Conservation (phyloP, 2,797 vertebrate species). For the Alauda arvensis region DNA sequence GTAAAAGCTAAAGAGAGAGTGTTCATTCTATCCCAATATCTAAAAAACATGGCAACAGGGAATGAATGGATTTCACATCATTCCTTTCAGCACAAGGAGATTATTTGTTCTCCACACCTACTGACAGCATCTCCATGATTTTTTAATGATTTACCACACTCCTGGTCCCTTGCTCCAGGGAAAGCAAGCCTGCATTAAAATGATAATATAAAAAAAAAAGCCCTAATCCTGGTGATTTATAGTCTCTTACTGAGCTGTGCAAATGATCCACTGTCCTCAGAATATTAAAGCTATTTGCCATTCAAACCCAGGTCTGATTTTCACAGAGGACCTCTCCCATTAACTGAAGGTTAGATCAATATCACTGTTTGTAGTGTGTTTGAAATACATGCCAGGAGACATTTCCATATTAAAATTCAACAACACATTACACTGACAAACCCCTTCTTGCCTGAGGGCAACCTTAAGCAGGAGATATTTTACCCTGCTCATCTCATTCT, state of each 20-base stretch:
- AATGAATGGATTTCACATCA: background rate
- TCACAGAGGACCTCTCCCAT: background rate
- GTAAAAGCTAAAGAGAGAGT: background rate
- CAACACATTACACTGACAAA: background rate
- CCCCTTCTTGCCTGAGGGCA: background rate
- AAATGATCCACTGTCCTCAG: background rate
- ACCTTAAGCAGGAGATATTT: background rate
- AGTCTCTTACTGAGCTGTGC: background rate
- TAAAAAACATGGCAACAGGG: background rate
- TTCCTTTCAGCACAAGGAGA: background rate
- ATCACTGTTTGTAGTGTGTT: background rate
- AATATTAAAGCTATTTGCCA: conserved; percentile 23
- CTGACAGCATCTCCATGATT: background rate
- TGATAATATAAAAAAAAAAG: background rate
- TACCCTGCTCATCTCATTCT: background rate
- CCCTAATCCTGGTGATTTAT: conserved; percentile 17
- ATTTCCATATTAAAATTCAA: conserved; percentile 36
- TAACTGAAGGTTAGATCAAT: conserved; percentile 32
- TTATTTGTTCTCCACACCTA: background rate
- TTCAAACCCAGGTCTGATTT: background rate
- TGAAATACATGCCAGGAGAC: background rate
- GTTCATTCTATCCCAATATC: background rate
- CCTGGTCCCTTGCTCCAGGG: background rate
- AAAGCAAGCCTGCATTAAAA: conserved; percentile 6
- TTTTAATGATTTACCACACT: background rate